phyloP scores from a whole-genome alignment of 2,797 vertebrate species.

The Mormyrus proboscirostris region DNA sequence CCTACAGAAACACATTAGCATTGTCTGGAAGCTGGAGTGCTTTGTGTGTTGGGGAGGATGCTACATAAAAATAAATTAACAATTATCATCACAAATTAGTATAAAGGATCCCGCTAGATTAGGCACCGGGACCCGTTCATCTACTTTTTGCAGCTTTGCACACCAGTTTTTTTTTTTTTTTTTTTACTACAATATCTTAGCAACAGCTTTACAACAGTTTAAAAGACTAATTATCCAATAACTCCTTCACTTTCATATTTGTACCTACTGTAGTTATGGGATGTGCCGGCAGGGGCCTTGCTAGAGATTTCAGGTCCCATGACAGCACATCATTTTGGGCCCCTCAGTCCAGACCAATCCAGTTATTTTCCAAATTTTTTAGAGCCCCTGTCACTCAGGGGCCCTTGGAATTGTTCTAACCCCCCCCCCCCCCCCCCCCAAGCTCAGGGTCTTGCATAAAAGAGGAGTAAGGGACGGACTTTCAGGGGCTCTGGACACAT shows the following conservation, averaged over 20 bases:
- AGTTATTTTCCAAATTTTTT: not conserved
- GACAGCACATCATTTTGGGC: not conserved
- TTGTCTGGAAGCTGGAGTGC: not conserved
- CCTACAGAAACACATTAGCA: not conserved
- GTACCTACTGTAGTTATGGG: not conserved
- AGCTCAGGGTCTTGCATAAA: not conserved
- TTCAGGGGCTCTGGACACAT: not conserved
- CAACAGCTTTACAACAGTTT: not conserved
- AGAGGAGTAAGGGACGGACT: not conserved
- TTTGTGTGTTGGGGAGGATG: not conserved
- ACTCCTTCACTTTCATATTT: not conserved
- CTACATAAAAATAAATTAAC: slow-evolving; percentile 7
- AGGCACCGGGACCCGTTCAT: not conserved
- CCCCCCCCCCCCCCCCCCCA: too few relatives aligned
- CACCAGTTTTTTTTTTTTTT: not conserved
- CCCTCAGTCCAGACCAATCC: not conserved
- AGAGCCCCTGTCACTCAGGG: not conserved
- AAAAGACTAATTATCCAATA: slow-evolving; percentile 1
- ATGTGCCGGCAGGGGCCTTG: not conserved
- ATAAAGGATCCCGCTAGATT: not conserved
- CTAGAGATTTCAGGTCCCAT: not conserved
- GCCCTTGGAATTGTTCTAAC: not conserved
- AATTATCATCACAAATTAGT: slow-evolving; percentile 9
- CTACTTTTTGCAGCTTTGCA: not conserved
- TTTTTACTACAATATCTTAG: not conserved